A percentile compares a stretch with the other conserved stretches of the same genome.
These are phyloP conservation scores for Aphaenogaster rudis DNA, from an alignment of 1,140 invertebrate species.

Conservation along the genomic window DNA sequence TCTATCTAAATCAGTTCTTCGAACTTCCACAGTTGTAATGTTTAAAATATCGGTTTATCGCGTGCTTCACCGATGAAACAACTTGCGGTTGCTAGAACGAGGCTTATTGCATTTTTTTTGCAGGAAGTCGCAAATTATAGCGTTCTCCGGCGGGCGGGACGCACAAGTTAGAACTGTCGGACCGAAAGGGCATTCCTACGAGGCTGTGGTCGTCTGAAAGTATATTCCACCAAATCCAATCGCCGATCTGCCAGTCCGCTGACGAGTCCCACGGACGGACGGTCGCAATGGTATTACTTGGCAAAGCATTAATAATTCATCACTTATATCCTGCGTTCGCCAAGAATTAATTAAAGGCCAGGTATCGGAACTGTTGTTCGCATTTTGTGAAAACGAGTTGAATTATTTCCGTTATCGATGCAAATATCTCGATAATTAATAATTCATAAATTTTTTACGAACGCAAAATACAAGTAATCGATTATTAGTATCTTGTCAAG, in stretches of 20 bases:
- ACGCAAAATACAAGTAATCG: background rate
- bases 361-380: background rate
- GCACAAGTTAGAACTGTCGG: constrained; percentile 34
- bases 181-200: constrained; percentile 54
- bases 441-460: background rate
- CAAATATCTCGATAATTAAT: background rate
- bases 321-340: constrained; percentile 2
- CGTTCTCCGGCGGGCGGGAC: constrained; percentile 7
- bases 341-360: constrained; percentile 1
- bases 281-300: constrained; percentile 5
- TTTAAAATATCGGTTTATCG: background rate
- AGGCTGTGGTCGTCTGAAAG: constrained; percentile 72
- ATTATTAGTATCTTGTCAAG: constrained; percentile 40
- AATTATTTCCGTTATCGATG: background rate
- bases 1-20: background rate
- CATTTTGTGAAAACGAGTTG: background rate
- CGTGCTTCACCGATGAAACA: background rate
- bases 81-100: background rate
- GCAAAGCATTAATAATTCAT: constrained; percentile 21
- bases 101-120: constrained; percentile 12
- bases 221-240: constrained; percentile 58
- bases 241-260: constrained; percentile 27
- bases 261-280: constrained; percentile 1
- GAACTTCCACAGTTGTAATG: background rate
- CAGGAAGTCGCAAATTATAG: constrained; percentile 43